These are phyloP conservation scores for Lontra canadensis DNA, from an alignment of 2,113 vertebrate species.

Conservation along the genomic window DNA sequence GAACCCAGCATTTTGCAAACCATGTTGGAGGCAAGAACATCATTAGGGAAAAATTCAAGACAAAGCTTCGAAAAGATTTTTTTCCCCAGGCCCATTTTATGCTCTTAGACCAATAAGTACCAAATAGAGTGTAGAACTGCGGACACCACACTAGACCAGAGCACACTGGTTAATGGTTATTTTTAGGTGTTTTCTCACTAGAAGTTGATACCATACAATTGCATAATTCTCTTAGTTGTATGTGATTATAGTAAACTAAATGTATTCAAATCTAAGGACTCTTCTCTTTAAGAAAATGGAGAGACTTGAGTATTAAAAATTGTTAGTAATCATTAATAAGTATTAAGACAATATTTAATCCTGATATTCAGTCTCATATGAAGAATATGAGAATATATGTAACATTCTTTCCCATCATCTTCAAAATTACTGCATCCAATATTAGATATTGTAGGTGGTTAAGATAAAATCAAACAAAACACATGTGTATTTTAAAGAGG, in stretches of 20 bases:
- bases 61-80: background rate
- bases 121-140: background rate
- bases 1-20: background rate
- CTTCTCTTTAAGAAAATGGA: background rate
- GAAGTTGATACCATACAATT: background rate
- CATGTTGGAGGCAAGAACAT: background rate
- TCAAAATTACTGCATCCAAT: background rate
- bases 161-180: background rate
- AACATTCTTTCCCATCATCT: background rate
- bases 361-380: background rate
- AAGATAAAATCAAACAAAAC: background rate
- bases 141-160: background rate
- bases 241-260: background rate
- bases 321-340: background rate
- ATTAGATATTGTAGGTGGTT: background rate
- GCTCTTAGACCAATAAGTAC: background rate
- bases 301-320: background rate
- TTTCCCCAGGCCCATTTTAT: background rate
- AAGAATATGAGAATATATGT: background rate
- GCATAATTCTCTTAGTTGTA: background rate
- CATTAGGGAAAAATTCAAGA: background rate
- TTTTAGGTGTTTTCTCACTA: background rate
- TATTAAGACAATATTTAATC: background rate
- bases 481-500: background rate
- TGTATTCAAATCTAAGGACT: background rate